phyloP scores from a whole-genome alignment of 37 sponge, comb jelly and placozoan species.

The Tethya wilhelma region DNA sequence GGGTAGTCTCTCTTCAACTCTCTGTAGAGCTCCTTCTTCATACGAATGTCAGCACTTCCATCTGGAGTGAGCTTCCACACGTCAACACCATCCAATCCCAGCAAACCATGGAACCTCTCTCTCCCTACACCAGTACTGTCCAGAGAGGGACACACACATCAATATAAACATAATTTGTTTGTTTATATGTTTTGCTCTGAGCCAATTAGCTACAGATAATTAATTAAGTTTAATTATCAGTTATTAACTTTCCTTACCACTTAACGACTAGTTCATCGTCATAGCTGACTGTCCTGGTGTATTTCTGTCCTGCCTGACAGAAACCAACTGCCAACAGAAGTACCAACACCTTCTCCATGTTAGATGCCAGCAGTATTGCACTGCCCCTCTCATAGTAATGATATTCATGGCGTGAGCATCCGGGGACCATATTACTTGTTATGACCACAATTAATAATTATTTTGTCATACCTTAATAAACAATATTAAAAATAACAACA shows the following conservation, averaged over 20 bases:
- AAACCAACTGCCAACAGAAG: neutral
- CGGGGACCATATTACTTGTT: too few relatives aligned
- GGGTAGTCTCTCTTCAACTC: constrained; percentile 12
- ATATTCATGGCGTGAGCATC: too few relatives aligned
- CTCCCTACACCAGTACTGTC: constrained; percentile 1
- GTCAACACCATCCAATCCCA: constrained; percentile 38
- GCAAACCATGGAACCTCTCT: constrained; percentile 7
- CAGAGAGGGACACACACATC: neutral
- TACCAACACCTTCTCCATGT: too few relatives aligned
- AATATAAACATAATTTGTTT: too few relatives aligned
- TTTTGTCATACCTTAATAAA: too few relatives aligned
- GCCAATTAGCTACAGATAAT: neutral
- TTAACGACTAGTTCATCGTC: constrained; percentile 46
- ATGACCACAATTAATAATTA: too few relatives aligned
- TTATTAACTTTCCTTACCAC: constrained; percentile 31
- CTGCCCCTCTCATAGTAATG: too few relatives aligned
- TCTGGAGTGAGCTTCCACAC: constrained; percentile 40
- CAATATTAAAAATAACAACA: too few relatives aligned
- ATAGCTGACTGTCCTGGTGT: constrained; percentile 44
- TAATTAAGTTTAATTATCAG: neutral
- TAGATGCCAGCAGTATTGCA: too few relatives aligned
- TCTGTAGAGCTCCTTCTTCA: neutral
- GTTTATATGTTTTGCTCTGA: too few relatives aligned
- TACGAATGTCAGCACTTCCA: constrained; percentile 22
- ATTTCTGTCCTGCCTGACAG: constrained; percentile 2